Percentiles rank a stretch among this genome's conserved stretches.
Conservation (phyloP, 2,888 invertebrate genomes). For the Cephalotes varians region DNA sequence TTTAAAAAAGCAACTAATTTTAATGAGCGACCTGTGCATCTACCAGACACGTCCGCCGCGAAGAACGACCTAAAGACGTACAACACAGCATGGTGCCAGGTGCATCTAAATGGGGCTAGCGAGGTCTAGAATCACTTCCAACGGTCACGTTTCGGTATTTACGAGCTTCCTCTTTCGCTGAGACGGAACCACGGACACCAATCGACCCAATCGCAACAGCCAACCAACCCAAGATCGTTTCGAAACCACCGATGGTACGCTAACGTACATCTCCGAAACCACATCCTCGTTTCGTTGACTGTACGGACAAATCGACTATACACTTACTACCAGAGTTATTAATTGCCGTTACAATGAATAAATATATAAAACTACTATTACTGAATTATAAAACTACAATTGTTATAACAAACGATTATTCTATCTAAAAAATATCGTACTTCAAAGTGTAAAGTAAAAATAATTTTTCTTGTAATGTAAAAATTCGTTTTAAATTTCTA, state of each 20-base stretch:
- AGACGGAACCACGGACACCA: slow-evolving; percentile 60
- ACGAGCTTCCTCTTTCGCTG: slow-evolving; percentile 61
- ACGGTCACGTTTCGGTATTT: slow-evolving; percentile 73
- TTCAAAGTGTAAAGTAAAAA: neutral
- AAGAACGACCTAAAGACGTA: slow-evolving; percentile 46
- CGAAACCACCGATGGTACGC: slow-evolving; percentile 55
- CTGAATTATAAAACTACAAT: neutral
- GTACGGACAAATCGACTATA: slow-evolving; percentile 42
- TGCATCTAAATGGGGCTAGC: slow-evolving; percentile 67
- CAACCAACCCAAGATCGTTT: slow-evolving; percentile 50
- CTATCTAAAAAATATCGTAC: neutral
- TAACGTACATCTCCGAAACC: slow-evolving; percentile 55
- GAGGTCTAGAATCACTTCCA: slow-evolving; percentile 68
- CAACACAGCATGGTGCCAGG: slow-evolving; percentile 60
- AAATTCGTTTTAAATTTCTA: neutral
- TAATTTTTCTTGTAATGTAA: slow-evolving; percentile 2
- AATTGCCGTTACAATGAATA: no score
- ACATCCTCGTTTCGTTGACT: slow-evolving; percentile 33
- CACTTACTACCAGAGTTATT: slow-evolving; percentile 9
- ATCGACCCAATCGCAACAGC: slow-evolving; percentile 61
- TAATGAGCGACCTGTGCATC: slow-evolving; percentile 17
- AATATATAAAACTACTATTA: no score
- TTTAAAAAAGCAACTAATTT: slow-evolving; percentile 32
- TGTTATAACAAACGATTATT: neutral
- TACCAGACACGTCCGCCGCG: slow-evolving; percentile 44